These are phyloP conservation scores for Heliconius cydno DNA, from an alignment of 2,888 invertebrate species.

Conservation along the genomic window DNA sequence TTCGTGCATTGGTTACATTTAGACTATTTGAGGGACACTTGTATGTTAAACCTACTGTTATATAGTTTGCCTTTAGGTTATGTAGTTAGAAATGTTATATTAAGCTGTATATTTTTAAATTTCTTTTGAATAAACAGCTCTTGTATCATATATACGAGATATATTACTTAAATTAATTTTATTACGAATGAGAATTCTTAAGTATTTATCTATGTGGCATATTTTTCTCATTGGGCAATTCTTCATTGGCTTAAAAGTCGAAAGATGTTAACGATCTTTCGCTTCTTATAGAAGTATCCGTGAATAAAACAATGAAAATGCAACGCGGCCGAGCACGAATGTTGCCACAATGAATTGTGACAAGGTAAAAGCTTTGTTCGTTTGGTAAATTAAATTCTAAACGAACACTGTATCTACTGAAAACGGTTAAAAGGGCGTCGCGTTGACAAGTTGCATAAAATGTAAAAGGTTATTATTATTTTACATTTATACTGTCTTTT, in stretches of 20 bases:
- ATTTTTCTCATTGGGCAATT: neutral
- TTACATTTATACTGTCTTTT: slow-evolving; percentile 18
- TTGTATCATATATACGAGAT: neutral
- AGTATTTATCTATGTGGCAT: neutral
- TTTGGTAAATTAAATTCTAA: slow-evolving; percentile 68
- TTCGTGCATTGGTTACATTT: slow-evolving; percentile 45
- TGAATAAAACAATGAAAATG: slow-evolving; percentile 63
- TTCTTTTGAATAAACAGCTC: no score
- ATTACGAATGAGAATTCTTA: neutral
- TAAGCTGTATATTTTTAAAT: neutral
- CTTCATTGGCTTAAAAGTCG: slow-evolving; percentile 9
- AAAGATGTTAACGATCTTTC: slow-evolving; percentile 51
- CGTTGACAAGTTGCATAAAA: slow-evolving; percentile 49
- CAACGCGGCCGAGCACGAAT: slow-evolving; percentile 60
- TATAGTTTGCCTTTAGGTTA: neutral
- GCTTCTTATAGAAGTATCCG: slow-evolving; percentile 48
- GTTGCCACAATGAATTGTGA: slow-evolving; percentile 69
- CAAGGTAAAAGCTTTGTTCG: slow-evolving; percentile 71
- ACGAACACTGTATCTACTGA: slow-evolving; percentile 57
- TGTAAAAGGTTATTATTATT: slow-evolving; percentile 29
- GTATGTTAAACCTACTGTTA: neutral
- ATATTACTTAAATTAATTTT: neutral
- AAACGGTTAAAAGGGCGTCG: slow-evolving; percentile 57
- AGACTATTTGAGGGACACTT: neutral
- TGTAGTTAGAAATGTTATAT: neutral